A percentile compares a stretch with the other conserved stretches of the same genome.
Conservation (phyloP, 2,888 invertebrate species). For the Microchrysa polita region DNA sequence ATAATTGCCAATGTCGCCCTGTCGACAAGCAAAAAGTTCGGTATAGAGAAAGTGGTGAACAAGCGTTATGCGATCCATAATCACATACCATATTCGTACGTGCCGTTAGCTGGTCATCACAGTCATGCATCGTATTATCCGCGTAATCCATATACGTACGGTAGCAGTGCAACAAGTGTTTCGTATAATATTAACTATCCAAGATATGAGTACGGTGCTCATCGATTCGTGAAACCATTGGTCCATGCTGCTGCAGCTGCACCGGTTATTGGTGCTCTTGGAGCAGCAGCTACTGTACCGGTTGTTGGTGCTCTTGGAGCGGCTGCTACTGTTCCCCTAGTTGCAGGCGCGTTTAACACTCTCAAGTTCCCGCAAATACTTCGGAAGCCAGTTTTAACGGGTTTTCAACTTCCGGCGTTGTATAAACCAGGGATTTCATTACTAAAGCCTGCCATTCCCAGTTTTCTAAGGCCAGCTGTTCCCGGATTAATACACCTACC, state of each 20-base stretch:
- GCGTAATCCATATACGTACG: background rate
- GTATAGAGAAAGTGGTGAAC: background rate
- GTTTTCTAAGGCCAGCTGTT: too few species aligned
- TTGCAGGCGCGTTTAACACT: background rate
- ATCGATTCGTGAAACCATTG: background rate
- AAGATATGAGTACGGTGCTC: background rate
- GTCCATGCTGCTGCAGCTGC: background rate
- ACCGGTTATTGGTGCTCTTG: too few species aligned
- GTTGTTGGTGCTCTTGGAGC: background rate
- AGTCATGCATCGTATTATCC: background rate
- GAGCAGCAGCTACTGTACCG: too few species aligned
- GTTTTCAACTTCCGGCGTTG: background rate
- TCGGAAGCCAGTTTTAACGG: background rate
- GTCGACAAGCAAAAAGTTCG: background rate
- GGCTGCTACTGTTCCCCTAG: background rate
- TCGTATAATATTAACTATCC: background rate
- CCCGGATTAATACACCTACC: background rate
- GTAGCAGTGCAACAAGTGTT: conserved; percentile 1
- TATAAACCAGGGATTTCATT: background rate
- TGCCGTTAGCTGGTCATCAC: conserved; percentile 1
- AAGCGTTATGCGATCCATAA: conserved; percentile 4
- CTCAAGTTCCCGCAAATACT: background rate
- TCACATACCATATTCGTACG: background rate
- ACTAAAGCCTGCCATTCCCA: background rate
- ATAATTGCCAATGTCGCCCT: background rate